Evolutionary conservation across 2,797 vertebrate genomes (phyloP).

Genomic region (Mormyrops attenuatus): DNA sequence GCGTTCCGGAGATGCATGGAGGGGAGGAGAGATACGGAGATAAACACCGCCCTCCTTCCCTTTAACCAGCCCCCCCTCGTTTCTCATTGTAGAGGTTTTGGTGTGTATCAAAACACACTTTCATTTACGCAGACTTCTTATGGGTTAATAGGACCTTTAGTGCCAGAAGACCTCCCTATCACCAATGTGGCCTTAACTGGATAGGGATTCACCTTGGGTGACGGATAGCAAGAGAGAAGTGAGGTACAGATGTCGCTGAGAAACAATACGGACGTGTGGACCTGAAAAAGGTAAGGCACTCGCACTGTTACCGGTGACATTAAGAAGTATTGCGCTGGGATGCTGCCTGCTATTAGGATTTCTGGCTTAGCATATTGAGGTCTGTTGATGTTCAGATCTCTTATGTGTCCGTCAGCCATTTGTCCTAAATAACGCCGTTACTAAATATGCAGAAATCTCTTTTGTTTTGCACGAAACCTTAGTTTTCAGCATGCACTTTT

Average conservation of each 20-base stretch:
- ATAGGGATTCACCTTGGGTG: constrained; percentile 14
- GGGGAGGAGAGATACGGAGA: constrained; percentile 14
- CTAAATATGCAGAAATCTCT: background rate
- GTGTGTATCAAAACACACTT: constrained; percentile 32
- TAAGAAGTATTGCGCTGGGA: background rate
- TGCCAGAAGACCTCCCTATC: constrained; percentile 28
- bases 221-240: background rate
- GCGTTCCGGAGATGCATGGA: background rate
- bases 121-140: constrained; percentile 39
- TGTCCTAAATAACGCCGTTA: background rate
- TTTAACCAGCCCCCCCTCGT: constrained; percentile 18
- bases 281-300: constrained; percentile 49
- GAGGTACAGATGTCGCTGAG: constrained; percentile 26
- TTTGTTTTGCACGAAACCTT: constrained; percentile 8
- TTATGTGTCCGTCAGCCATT: background rate
- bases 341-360: background rate
- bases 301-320: constrained; percentile 7
- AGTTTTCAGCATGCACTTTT: background rate
- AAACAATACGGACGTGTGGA: constrained; percentile 29
- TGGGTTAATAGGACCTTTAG: constrained; percentile 27
- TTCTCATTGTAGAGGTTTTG: constrained; percentile 12
- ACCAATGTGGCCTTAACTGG: constrained; percentile 42
- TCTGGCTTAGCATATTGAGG: background rate
- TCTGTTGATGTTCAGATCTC: background rate
- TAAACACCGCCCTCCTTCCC: constrained; percentile 35